Base-by-base conservation (phyloP, 1,140 invertebrate genomes). In the Camponotus vicinus region DNA sequence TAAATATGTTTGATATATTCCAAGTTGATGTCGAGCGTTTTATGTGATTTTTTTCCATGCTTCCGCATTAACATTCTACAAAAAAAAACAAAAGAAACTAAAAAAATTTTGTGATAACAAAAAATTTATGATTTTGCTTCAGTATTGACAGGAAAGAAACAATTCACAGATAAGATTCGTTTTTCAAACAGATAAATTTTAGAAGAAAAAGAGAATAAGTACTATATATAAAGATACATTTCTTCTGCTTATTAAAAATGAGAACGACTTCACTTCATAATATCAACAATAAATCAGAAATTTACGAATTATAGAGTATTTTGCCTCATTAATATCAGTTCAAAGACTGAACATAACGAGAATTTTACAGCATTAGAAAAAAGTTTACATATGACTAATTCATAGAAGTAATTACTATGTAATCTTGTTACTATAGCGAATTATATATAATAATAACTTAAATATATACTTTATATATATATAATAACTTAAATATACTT, bases 1-100 rank as follows among this genome's bases (percentile, higher is more conserved):
- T 83, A 83, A 83, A 83, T 83, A 83, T 83, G 79, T 83, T 83
- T 73, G 67, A 71, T 73, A 71, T 82, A 73, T 49, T 83, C 27
- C 45, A 82, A 71, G 40, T 18, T 83, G 45, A 37, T 49, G 69
- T 75, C 32, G 42, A 61, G n/a, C 37, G 9, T 82, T 55, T 82
- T 73, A 45, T 73, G 21, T 75, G 52, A 9, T 52, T 52, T 52
- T 52, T 52, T 61, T 75, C 32, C 55, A 75, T 37, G 18, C 18
- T 37, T 61, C n/a, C 55, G 40, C 9, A 42, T 9, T 71, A 83
- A 71, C 42, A 21, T 27, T 13, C 9, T 52, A 42, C 42, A n/a
- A 59, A 63, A 9, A 27, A 34, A 59, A 73, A 37, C 61, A 21
- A 6, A 40, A 42, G 61, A 64, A 55, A 61, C 8, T 6, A 18